These are phyloP conservation scores for Halesus radiatus DNA, from an alignment of 1,140 invertebrate genomes.

Conservation along the genomic window DNA sequence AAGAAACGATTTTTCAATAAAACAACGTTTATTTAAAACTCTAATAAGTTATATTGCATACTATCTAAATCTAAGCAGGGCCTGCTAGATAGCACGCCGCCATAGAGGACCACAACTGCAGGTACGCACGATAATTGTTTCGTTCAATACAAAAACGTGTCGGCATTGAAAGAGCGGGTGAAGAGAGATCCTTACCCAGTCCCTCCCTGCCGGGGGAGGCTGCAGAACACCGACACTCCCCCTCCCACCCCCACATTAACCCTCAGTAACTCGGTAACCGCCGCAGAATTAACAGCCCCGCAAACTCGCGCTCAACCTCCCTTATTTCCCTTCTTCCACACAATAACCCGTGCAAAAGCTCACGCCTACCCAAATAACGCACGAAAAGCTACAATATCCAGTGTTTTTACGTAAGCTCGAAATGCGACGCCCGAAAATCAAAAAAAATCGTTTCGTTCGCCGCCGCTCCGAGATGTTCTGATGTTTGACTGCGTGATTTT, in stretches of 20 bases:
- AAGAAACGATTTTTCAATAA: no score
- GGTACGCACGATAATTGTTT: no score
- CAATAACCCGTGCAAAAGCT: background rate
- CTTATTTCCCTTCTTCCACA: background rate
- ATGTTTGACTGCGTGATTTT: background rate
- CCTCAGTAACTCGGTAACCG: slow-evolving; percentile 19
- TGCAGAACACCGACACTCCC: background rate
- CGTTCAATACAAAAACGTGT: no score
- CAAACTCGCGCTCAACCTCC: background rate
- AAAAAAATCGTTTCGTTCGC: background rate
- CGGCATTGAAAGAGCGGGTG: no score
- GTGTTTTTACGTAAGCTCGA: background rate
- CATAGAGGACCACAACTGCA: no score
- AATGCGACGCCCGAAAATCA: background rate
- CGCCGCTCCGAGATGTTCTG: background rate
- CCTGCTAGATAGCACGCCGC: no score
- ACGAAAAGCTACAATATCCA: no score
- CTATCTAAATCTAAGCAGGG: no score
- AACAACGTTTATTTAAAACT: no score
- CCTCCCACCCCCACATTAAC: background rate
- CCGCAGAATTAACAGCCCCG: background rate
- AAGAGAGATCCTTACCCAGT: background rate
- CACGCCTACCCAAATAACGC: background rate
- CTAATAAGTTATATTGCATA: no score
- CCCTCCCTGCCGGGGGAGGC: slow-evolving; percentile 8